phyloP scores from a whole-genome alignment of 2,888 invertebrate species.

The Bembecia ichneumoniformis region DNA sequence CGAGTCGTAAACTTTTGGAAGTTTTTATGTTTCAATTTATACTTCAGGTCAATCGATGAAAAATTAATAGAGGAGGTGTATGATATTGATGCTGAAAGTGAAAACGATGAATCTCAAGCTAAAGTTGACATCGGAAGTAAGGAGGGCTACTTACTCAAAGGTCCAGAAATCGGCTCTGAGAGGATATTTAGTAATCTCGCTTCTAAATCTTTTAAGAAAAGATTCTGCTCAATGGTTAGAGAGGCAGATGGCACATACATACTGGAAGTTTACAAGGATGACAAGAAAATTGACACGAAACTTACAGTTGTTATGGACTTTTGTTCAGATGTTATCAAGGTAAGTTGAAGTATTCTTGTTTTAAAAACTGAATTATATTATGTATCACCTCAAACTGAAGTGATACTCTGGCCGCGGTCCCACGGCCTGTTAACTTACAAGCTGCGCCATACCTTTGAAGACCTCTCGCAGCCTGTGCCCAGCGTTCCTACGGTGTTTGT shows the following conservation, averaged over 20 bases:
- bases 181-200: constrained; percentile 92
- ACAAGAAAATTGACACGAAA: constrained; percentile 91
- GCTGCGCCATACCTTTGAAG: no score
- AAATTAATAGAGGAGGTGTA: constrained; percentile 83
- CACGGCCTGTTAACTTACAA: no score
- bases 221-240: constrained; percentile 89
- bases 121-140: constrained; percentile 86
- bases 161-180: constrained; percentile 91
- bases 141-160: constrained; percentile 92
- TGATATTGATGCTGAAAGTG: constrained; percentile 90
- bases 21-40: not conserved
- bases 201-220: constrained; percentile 92
- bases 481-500: no score
- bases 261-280: constrained; percentile 93
- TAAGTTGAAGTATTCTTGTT: constrained; percentile 31
- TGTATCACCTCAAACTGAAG: no score
- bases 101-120: constrained; percentile 80
- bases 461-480: no score
- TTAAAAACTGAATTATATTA: no score
- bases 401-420: no score
- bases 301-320: constrained; percentile 95
- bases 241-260: constrained; percentile 94
- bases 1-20: no score
- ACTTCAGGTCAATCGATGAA: constrained; percentile 42
- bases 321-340: constrained; percentile 89